A percentile compares a stretch with the other conserved stretches of the same genome.
These are phyloP conservation scores for Chaetophractus vellerosus DNA, from an alignment of 2,797 vertebrate species.

Conservation along the genomic window DNA sequence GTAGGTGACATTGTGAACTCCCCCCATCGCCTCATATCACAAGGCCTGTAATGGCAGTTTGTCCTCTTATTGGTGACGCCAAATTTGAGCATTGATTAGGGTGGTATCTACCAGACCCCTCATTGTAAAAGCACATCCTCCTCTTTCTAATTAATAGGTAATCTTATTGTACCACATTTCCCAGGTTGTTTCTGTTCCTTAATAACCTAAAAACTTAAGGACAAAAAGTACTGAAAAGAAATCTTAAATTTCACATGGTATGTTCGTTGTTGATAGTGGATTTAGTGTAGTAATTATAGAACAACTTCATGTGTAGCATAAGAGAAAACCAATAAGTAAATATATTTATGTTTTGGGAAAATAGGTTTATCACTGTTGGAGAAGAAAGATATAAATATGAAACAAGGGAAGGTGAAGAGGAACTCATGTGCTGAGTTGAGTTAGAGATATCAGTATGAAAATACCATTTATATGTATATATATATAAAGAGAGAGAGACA, in stretches of 20 bases:
- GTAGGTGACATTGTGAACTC: neutral
- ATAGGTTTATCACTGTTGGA: too few relatives aligned
- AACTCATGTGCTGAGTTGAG: too few relatives aligned
- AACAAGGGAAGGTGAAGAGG: too few relatives aligned
- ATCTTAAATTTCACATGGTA: neutral
- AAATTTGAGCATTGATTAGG: neutral
- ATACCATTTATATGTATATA: neutral
- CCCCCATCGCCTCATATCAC: neutral
- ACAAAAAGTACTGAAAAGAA: neutral
- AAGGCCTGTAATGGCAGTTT: neutral
- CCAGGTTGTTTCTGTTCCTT: neutral
- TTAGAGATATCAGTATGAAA: too few relatives aligned
- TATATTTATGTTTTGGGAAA: too few relatives aligned
- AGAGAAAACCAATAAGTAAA: too few relatives aligned
- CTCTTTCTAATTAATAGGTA: slow-evolving; percentile 1
- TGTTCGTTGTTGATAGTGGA: neutral
- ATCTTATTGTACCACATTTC: neutral
- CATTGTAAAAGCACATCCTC: slow-evolving; percentile 5
- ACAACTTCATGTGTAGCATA: too few relatives aligned
- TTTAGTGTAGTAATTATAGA: neutral
- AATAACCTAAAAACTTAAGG: neutral
- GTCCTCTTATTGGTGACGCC: neutral
- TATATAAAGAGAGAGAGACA: neutral
- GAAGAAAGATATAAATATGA: too few relatives aligned
- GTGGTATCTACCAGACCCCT: neutral